A percentile compares a stretch with the other conserved stretches of the same genome.
These are phyloP conservation scores for Rafetus swinhoei DNA, from an alignment of 2,113 vertebrate genomes.

Conservation along the genomic window DNA sequence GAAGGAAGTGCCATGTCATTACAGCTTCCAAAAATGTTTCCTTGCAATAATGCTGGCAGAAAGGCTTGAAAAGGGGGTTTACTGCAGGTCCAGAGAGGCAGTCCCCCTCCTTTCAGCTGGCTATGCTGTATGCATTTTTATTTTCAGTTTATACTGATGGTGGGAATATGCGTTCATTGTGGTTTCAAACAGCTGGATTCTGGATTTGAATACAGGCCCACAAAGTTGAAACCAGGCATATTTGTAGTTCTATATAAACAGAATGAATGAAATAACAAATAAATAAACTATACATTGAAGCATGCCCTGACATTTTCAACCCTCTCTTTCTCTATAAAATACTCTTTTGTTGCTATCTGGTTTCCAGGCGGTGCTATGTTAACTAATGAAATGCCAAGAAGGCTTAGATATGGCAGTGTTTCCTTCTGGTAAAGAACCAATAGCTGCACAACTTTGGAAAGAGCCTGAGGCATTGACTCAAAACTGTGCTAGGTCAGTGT, in stretches of 20 bases:
- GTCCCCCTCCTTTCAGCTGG: not conserved
- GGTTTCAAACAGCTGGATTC: constrained; percentile 58
- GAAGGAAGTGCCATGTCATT: accelerated
- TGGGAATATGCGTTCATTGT: not conserved
- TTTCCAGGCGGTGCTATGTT: constrained; percentile 37
- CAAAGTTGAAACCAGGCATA: constrained; percentile 33
- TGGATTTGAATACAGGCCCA: not conserved
- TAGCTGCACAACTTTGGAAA: constrained; percentile 60
- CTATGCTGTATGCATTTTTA: not conserved
- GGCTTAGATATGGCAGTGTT: constrained; percentile 47
- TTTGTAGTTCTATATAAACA: constrained; percentile 31
- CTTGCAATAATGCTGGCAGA: not conserved
- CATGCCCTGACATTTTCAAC: not conserved
- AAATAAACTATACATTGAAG: not conserved
- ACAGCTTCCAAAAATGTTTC: constrained; percentile 15
- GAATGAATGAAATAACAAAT: constrained; percentile 8
- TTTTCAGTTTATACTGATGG: constrained; percentile 24
- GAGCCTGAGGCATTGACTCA: not conserved
- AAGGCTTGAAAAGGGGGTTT: not conserved
- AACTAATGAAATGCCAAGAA: constrained; percentile 54
- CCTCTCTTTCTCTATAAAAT: not conserved
- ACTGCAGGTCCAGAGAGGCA: not conserved
- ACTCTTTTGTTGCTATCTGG: accelerated
- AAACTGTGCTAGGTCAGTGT: not conserved
- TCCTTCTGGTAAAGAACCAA: constrained; percentile 56